Base-by-base conservation (phyloP, 1,140 invertebrate genomes). In the Drosophila erecta region DNA sequence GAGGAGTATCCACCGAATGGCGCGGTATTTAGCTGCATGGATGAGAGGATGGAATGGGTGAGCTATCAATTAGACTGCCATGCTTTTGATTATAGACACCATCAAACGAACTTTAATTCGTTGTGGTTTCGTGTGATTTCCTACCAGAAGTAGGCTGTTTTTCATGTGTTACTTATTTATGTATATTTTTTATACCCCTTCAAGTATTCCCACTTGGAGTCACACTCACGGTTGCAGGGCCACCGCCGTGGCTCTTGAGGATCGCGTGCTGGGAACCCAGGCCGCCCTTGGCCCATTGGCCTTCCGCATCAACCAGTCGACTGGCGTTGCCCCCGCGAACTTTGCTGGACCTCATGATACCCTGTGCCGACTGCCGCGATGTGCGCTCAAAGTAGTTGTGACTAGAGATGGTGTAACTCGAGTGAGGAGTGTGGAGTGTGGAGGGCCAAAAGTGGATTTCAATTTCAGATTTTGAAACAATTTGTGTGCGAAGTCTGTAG, bases 261-360 rank as follows among this genome's bases (percentile, higher is more conserved):
- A 22, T 7, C 12, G 43, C 11, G 6, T 7, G 1, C 12, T 35
- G 14, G 11, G 5, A 11, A 7, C 20, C 35, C 3, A 10, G 17
- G 11, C 4, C 2, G 3, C 15, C 24, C 61, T 27, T 37, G 6
- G 7, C 20, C 12, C 35, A 15, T 0, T 11, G 15, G 44, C 15
- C 35, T 5, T 30, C 8, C 0, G 14, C 11, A 4, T 44, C 59
- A 53, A 69, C 78, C 79, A 73, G 12, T 47, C 50, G 22, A 53
- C 15, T 35, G 43, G 8, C 50, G 65, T 74, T 44, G 50, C 44
- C 57, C 33, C 37, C 49, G 41, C 49, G 56, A 7, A 17, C 51
- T 11, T 60, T 81, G 11, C 27, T 47, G 12, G 44, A 20, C 55
- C 59, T 64, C 79, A 81, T 81, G 11, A 50, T 74, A 14, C 33